phyloP scores from a whole-genome alignment of 2,113 vertebrate genomes.

The Casuarius casuarius region DNA sequence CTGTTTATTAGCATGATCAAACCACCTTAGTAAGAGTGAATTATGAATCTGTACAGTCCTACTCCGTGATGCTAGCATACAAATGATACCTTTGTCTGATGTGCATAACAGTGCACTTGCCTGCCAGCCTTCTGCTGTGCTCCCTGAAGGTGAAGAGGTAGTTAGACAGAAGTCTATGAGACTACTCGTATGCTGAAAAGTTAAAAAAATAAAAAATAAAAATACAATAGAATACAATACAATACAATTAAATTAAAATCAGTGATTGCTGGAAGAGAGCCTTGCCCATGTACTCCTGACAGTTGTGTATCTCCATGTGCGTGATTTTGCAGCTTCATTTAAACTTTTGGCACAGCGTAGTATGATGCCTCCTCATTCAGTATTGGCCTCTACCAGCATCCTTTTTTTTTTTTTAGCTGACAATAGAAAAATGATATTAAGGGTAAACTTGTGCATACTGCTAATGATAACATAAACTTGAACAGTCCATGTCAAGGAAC shows the following conservation, averaged over 20 bases:
- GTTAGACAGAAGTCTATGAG: neutral
- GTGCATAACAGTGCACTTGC: neutral
- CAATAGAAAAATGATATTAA: neutral
- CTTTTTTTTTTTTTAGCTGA: neutral
- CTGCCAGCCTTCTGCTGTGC: too few relatives aligned
- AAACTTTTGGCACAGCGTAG: neutral
- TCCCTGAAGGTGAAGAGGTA: neutral
- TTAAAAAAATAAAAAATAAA: neutral
- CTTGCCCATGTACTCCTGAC: neutral
- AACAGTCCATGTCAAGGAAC: neutral
- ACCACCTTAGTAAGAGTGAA: neutral
- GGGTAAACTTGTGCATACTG: neutral
- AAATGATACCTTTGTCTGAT: neutral
- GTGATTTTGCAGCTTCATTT: neutral
- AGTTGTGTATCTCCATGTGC: neutral
- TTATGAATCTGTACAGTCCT: neutral
- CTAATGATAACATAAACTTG: neutral
- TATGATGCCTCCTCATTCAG: too few relatives aligned
- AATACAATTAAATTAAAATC: too few relatives aligned
- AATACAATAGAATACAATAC: too few relatives aligned
- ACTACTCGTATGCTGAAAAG: neutral
- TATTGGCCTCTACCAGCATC: neutral
- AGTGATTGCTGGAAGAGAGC: neutral
- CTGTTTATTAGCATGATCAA: neutral
- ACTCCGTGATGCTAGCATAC: neutral